Evolutionary conservation across 2,797 vertebrate genomes (phyloP).

Genomic region (Onychomys arenicola): DNA sequence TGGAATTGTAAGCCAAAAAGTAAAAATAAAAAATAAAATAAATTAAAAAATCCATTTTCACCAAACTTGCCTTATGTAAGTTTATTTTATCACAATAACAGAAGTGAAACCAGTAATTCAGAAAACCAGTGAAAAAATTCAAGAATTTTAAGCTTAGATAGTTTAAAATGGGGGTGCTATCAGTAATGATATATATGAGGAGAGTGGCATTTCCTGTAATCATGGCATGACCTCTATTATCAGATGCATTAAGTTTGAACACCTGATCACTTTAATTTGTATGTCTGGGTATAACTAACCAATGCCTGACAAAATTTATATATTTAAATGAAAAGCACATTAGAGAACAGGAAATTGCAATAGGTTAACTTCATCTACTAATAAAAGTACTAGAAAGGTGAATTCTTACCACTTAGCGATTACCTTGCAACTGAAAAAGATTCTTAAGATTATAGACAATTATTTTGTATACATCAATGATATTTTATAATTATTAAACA

Average conservation of each 20-base stretch:
- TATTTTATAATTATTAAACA: slow-evolving; percentile 18
- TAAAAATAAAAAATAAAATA: too few species aligned
- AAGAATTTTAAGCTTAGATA: not conserved
- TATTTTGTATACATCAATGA: not conserved
- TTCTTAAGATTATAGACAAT: slow-evolving; percentile 17
- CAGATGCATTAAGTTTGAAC: not conserved
- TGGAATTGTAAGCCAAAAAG: not conserved
- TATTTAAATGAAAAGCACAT: not conserved
- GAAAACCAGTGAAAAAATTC: not conserved
- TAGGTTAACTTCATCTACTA: not conserved
- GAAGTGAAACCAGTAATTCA: not conserved
- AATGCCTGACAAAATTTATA: not conserved
- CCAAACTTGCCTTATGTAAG: not conserved
- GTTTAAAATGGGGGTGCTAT: not conserved
- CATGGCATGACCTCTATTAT: not conserved
- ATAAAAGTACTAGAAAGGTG: not conserved
- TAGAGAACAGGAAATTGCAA: not conserved
- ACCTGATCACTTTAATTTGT: not conserved
- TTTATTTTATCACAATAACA: not conserved
- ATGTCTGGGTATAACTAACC: not conserved
- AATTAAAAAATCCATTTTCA: not conserved
- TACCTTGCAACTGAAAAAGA: slow-evolving; percentile 24
- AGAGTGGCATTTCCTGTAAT: not conserved
- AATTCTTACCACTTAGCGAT: slow-evolving; percentile 25
- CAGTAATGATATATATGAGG: not conserved